Conservation (phyloP, 2,113 vertebrate species). For the Arizona elegans region DNA sequence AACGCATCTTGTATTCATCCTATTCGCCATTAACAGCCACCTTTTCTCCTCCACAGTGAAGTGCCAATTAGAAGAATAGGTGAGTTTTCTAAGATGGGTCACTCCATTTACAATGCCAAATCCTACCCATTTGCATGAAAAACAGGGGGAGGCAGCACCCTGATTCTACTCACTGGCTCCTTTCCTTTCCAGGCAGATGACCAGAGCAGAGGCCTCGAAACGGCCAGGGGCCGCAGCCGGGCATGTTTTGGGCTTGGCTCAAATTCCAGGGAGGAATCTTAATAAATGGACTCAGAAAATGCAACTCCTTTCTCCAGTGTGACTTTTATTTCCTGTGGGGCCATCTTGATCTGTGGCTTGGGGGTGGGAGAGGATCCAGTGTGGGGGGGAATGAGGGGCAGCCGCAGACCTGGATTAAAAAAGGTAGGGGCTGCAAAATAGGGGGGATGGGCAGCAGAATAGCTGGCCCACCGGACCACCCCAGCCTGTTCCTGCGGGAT, state of each 20-base stretch:
- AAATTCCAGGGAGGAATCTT: too few relatives aligned
- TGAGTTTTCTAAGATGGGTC: not conserved
- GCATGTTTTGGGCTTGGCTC: not conserved
- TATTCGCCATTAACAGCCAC: not conserved
- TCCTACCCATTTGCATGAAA: not conserved
- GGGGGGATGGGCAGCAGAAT: not conserved
- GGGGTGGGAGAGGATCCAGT: not conserved
- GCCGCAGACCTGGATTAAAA: not conserved
- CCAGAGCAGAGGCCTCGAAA: not conserved
- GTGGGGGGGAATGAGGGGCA: not conserved
- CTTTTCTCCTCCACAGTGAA: not conserved
- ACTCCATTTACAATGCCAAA: not conserved
- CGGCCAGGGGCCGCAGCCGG: rapidly evolving
- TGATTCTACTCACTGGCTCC: too few relatives aligned
- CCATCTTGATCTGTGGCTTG: not conserved
- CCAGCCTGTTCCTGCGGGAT: not conserved
- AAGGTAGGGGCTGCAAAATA: not conserved
- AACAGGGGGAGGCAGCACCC: not conserved
- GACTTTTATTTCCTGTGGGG: not conserved
- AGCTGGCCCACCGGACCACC: not conserved
- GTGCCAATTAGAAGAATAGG: not conserved
- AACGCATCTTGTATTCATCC: not conserved
- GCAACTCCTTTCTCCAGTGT: not conserved
- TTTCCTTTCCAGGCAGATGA: not conserved
- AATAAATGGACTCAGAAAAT: not conserved